Conservation (phyloP, 2,797 vertebrate genomes). For the Spondyliosoma cantharus region DNA sequence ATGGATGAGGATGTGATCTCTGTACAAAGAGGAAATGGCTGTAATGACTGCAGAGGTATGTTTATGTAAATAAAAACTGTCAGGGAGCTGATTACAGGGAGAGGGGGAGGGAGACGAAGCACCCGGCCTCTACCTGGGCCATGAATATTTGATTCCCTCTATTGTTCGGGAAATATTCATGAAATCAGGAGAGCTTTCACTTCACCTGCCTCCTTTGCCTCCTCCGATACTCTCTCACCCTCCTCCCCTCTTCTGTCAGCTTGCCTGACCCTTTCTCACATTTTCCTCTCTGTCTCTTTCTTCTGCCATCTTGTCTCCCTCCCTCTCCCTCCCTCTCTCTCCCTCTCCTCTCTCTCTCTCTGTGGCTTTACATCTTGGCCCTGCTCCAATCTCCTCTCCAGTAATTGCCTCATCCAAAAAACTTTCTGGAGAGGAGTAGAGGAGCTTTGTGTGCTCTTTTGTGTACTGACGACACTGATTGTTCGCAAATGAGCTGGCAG, state of each 20-base stretch:
- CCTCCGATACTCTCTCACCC: conserved; percentile 11
- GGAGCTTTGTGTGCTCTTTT: conserved; percentile 71
- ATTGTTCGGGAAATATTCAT: conserved; percentile 57
- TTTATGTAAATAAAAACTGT: conserved; percentile 61
- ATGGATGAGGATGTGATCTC: conserved; percentile 37
- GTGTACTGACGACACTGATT: conserved; percentile 75
- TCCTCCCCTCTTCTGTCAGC: conserved; percentile 3
- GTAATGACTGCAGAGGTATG: conserved; percentile 39
- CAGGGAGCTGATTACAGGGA: conserved; percentile 43
- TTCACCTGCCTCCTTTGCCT: conserved; percentile 29
- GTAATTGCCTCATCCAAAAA: conserved; percentile 76
- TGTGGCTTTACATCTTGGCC: conserved; percentile 62
- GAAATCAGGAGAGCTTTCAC: conserved; percentile 43
- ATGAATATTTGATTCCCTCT: conserved; percentile 58
- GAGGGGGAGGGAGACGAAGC: conserved; percentile 1
- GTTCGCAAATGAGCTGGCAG: conserved; percentile 77
- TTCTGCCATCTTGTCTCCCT: conserved; percentile 20
- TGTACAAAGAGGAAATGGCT: conserved; percentile 32
- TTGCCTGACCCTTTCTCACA: conserved; percentile 13
- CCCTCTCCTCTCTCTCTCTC: conserved; percentile 30
- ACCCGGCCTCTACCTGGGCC: conserved; percentile 27
- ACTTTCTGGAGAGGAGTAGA: conserved; percentile 62
- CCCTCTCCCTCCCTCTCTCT: background rate
- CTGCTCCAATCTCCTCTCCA: conserved; percentile 68
- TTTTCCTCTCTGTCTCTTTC: conserved; percentile 5